phyloP scores from a whole-genome alignment of 2,113 vertebrate species.

The Zosterops hypoxanthus region DNA sequence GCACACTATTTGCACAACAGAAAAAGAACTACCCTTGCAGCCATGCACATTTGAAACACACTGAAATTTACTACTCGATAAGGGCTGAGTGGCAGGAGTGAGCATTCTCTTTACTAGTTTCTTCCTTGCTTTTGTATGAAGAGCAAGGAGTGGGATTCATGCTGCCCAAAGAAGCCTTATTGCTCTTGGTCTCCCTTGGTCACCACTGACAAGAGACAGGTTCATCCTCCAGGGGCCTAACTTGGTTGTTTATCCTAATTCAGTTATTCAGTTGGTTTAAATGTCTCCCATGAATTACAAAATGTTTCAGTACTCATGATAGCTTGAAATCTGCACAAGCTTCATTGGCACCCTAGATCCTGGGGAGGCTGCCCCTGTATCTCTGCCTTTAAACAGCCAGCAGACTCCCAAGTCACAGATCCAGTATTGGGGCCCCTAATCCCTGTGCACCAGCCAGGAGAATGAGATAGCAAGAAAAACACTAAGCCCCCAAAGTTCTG shows the following conservation, averaged over 20 bases:
- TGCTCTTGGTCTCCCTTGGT: background rate
- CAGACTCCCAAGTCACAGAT: background rate
- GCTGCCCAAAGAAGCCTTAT: background rate
- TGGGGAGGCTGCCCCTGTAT: background rate
- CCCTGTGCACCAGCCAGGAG: background rate
- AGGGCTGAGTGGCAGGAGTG: rapidly evolving
- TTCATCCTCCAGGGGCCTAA: background rate
- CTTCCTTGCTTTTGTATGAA: background rate
- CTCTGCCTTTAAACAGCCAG: background rate
- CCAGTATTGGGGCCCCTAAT: background rate
- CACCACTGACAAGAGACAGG: background rate
- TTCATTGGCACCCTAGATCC: background rate
- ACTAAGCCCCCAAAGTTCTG: background rate
- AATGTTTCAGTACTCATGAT: background rate
- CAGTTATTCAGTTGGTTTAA: background rate
- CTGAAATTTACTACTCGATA: background rate
- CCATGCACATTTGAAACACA: background rate
- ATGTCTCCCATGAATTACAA: background rate
- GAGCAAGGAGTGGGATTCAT: background rate
- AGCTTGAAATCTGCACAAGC: background rate
- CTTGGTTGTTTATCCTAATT: background rate
- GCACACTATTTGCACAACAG: background rate
- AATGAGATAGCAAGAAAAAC: background rate
- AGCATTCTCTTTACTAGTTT: background rate
- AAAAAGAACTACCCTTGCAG: background rate